Evolutionary conservation across 1,140 invertebrate genomes (phyloP), one percentile per base, ranked within the genome.

Genomic region (Drosophila sp.): DNA sequence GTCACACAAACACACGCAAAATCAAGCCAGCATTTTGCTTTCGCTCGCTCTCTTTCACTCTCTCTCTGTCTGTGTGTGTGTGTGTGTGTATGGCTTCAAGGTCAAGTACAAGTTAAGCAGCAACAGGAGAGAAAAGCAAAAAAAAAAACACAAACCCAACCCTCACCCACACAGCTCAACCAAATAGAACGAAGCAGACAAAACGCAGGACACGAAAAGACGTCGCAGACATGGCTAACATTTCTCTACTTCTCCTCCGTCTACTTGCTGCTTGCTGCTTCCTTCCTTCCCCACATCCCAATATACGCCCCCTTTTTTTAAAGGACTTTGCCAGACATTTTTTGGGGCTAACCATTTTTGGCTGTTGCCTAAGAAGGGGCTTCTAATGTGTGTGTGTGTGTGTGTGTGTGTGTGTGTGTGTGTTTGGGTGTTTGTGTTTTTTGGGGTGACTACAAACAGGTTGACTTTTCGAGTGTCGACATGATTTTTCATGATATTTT

Each of bases 91-190:
- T 66, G 60, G 75, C 71, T 86, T 87, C 83, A 87, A 87, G 83
- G 83, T 87, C 83, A 87, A 87, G 83, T 89, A 84, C 84, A 89
- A 84, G 80, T 79, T 74, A 77, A 82, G 72, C 77, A 79, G 74
- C 76, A 70, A 76, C 70, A 57, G 72, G 44, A 25, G 25, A 60
- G 66, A 65, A 69, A 66, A 60, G 4, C 35, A 56, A 47, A 32
- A 35, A 38, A 50, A 4, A 33, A 25, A 17, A 50, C 47, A 60
- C 44, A 25, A 32, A 64, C 35, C 62, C 55, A n/a, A 62, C 61
- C 58, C 41, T 30, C 8, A 55, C 17, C 33, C 44, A 23, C 25
- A 27, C 33, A 33, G 41, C 17, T 33, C 23, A 6, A 32, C 27
- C 33, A 33, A 69, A 27, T 55, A 38, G 61, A 74, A 54, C 56